phyloP scores from a whole-genome alignment of 2,113 vertebrate genomes.

The Pelmatolapia mariae region DNA sequence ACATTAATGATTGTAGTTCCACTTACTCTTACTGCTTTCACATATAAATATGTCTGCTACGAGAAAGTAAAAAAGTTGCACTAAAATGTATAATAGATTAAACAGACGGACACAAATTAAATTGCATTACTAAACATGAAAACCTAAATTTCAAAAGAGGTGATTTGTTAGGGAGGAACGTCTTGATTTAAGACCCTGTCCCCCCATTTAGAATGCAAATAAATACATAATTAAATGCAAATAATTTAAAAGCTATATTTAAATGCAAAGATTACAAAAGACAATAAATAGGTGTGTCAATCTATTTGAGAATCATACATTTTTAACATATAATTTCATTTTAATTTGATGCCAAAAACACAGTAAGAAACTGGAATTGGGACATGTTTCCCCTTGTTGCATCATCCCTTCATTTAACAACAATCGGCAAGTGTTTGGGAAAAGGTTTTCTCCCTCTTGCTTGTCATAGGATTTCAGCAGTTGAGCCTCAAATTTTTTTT shows the following conservation, averaged over 20 bases:
- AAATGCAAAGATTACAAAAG: neutral
- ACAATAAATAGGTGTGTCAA: neutral
- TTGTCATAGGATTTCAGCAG: neutral
- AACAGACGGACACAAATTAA: neutral
- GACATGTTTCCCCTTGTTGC: neutral
- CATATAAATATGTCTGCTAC: neutral
- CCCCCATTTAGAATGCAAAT: neutral
- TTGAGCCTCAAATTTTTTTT: neutral
- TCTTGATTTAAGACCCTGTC: neutral
- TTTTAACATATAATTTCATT: neutral
- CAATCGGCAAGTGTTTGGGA: neutral
- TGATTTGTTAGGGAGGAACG: neutral
- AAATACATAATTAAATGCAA: neutral
- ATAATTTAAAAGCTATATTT: neutral
- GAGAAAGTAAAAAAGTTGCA: neutral
- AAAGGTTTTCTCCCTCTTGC: neutral
- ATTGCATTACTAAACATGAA: fast-evolving
- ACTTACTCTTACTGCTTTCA: neutral
- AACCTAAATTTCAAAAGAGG: neutral
- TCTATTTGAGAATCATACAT: neutral
- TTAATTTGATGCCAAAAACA: neutral
- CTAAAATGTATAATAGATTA: neutral
- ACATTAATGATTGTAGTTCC: neutral
- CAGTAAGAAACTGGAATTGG: neutral
- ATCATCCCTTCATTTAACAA: neutral